Base-by-base conservation (phyloP, 2,888 invertebrate genomes). In the Synergus laeviventris region DNA sequence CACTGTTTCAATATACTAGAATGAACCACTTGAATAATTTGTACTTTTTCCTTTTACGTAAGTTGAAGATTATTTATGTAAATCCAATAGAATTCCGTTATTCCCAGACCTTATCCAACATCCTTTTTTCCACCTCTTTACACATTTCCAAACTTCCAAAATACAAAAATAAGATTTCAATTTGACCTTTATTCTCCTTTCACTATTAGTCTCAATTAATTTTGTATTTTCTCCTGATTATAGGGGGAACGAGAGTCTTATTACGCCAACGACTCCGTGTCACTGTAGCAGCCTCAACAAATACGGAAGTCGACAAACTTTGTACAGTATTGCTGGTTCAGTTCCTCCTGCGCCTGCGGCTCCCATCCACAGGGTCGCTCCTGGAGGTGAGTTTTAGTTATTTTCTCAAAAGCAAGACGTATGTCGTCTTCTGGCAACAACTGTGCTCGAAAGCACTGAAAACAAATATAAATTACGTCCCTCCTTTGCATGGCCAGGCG, bases 221-320 rank as follows among this genome's bases (percentile, higher is more conserved):
- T 36, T 36, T 36, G 3, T 49, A n/a, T 49, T 49, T 5, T n/a
- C 1, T 49, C n/a, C 2, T 56, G 21, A 49, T 45, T 70, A 80
- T 66, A 86, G 87, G 75, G 84, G 87, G 24, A 86, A 85, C 82
- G 89, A 88, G 79, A 89, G 85, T 74, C 86, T 86, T 76, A 85
- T 87, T 87, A 91, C 89, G 84, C 91, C 87, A 85, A 91, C 87
- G 38, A 90, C 91, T 45, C 92, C 91, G 74, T 91, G 90, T 76
- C 91, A 89, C 83, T 92, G 91, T 83, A 86, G 87, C 54, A 83
- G 84, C 76, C 78, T 86, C 81, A 70, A 49, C n/a, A 92, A 91
- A 83, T 92, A 92, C 86, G 92, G 91, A 76, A 91, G 91, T 78
- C 91, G 91, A 56, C 89, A 91, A 78, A 90, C 90, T 7, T 86